Evolutionary conservation across 2,113 vertebrate genomes (phyloP).

Genomic region (Microcebus murinus): DNA sequence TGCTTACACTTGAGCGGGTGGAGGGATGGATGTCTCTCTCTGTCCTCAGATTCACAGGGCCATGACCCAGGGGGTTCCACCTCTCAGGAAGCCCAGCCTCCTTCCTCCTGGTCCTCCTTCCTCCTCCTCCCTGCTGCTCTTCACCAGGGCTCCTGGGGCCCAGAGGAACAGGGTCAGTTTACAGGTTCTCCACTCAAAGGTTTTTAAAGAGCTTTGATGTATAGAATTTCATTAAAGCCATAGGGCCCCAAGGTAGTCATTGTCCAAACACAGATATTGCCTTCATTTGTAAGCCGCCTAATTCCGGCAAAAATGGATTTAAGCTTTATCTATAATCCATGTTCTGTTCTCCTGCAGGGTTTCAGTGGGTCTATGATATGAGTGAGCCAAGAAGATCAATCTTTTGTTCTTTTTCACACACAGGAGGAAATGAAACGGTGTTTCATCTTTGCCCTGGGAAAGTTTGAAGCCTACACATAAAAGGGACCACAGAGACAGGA

Average conservation of each 20-base stretch:
- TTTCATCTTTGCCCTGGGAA: constrained; percentile 62
- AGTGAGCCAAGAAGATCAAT: constrained; percentile 49
- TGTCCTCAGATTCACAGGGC: not conserved
- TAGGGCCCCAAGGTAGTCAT: constrained; percentile 58
- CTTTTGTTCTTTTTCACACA: constrained; percentile 57
- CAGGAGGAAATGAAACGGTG: constrained; percentile 47
- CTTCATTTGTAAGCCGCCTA: constrained; percentile 70
- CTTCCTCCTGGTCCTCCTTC: not conserved
- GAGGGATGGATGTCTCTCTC: not conserved
- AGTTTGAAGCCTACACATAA: constrained; percentile 60
- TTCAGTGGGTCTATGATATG: constrained; percentile 39
- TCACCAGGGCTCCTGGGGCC: not conserved
- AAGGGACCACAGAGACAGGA: constrained; percentile 9
- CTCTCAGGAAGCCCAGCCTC: not conserved
- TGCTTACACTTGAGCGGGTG: not conserved
- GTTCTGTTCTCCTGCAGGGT: constrained; percentile 54
- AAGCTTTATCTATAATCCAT: constrained; percentile 65
- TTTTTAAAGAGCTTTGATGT: constrained; percentile 62
- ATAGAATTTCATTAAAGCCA: constrained; percentile 73
- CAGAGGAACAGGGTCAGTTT: not conserved
- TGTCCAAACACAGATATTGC: constrained; percentile 72
- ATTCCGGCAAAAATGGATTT: constrained; percentile 68
- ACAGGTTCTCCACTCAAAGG: not conserved
- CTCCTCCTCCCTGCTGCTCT: not conserved
- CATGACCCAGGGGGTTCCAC: not conserved